Conservation (phyloP, 1,140 invertebrate genomes). For the Maconellicoccus hirsutus region DNA sequence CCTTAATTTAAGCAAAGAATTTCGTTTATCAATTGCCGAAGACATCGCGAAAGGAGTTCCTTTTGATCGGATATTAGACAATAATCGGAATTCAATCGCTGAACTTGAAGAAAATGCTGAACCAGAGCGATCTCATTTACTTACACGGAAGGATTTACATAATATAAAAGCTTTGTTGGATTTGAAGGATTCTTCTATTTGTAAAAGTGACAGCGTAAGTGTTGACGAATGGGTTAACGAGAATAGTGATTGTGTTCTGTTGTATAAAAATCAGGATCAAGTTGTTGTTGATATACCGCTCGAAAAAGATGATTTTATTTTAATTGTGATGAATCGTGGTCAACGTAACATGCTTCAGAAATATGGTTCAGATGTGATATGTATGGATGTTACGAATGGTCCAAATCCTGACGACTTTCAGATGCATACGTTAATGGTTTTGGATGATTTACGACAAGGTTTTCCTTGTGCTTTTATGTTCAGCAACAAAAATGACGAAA, state of each 20-base stretch:
- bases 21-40: too few species aligned
- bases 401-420: slow-evolving; percentile 14
- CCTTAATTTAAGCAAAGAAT: too few species aligned
- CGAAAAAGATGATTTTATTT: slow-evolving; percentile 16
- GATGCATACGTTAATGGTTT: slow-evolving; percentile 6
- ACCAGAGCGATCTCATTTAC: too few species aligned
- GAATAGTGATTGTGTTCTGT: not conserved
- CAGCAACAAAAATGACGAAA: slow-evolving; percentile 12
- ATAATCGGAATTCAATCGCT: too few species aligned
- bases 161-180: too few species aligned
- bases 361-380: not conserved
- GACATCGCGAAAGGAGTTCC: too few species aligned
- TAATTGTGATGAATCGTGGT: not conserved
- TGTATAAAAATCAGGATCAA: not conserved
- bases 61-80: too few species aligned
- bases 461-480: slow-evolving; percentile 15
- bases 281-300: not conserved
- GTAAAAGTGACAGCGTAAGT: too few species aligned
- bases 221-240: too few species aligned
- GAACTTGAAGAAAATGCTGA: too few species aligned
- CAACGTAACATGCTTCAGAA: not conserved
- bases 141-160: too few species aligned
- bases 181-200: too few species aligned
- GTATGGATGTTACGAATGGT: slow-evolving; percentile 16
- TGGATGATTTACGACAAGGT: slow-evolving; percentile 11